Percentiles rank a stretch among this genome's conserved stretches.
phyloP scores from a whole-genome alignment of 2,113 vertebrate species.

The Mirza zaza region DNA sequence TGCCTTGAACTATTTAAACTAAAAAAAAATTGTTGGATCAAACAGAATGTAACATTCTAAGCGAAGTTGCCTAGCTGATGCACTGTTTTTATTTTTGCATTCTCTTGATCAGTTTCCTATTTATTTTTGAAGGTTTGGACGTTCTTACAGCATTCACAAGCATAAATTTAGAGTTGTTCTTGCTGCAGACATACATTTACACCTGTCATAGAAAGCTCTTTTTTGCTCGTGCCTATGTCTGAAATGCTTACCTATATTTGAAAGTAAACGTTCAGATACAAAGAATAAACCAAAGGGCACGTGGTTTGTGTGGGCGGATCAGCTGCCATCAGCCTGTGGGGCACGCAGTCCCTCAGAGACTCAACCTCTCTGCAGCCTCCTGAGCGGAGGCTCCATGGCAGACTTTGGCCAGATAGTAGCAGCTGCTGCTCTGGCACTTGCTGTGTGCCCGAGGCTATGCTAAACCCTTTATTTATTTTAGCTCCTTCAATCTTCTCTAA shows the following conservation, averaged over 20 bases:
- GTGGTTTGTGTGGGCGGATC: too few species aligned
- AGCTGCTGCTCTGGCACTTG: not conserved
- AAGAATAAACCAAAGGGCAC: rapidly evolving
- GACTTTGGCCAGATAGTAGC: not conserved
- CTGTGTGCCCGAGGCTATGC: not conserved
- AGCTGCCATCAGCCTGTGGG: not conserved
- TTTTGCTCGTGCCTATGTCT: not conserved
- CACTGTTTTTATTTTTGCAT: not conserved
- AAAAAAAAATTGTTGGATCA: not conserved
- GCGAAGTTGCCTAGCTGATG: not conserved
- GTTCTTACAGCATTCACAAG: not conserved
- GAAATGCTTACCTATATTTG: not conserved
- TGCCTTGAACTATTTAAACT: not conserved
- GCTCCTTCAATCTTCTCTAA: not conserved
- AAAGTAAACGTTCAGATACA: not conserved
- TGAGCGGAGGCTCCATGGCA: not conserved
- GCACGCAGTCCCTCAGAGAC: not conserved
- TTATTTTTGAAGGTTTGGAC: not conserved
- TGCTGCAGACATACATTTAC: too few species aligned
- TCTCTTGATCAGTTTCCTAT: not conserved
- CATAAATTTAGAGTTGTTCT: not conserved
- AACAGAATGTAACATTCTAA: not conserved
- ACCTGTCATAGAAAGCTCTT: not conserved
- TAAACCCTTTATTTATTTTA: not conserved
- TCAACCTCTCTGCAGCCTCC: not conserved